Evolutionary conservation across 2,797 vertebrate genomes (phyloP).

Genomic region (Amniataba percoides): DNA sequence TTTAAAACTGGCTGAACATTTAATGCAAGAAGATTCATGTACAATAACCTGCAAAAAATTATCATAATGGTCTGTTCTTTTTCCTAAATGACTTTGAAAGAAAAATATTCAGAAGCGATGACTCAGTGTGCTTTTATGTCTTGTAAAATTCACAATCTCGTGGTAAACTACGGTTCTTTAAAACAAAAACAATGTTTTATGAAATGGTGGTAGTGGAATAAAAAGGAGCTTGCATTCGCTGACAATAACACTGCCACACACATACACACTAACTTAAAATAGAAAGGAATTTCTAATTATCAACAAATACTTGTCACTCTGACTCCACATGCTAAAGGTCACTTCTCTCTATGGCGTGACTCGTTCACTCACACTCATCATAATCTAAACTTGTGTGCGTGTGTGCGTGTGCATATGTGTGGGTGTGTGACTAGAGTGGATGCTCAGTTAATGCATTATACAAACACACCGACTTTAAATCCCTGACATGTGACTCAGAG

Average conservation of each 20-base stretch:
- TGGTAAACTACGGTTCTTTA: background rate
- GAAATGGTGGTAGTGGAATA: background rate
- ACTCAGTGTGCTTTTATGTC: background rate
- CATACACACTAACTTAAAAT: conserved; percentile 58
- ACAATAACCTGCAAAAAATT: background rate
- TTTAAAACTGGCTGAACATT: background rate
- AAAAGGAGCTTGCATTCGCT: background rate
- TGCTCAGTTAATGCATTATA: conserved; percentile 11
- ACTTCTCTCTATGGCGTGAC: conserved; percentile 42
- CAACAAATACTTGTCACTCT: conserved; percentile 69
- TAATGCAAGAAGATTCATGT: too few relatives aligned
- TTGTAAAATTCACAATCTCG: background rate
- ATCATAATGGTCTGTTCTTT: background rate
- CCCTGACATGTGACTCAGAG: conserved; percentile 27
- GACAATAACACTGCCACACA: background rate
- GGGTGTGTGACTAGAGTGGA: background rate
- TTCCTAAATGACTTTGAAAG: background rate
- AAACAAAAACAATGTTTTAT: background rate
- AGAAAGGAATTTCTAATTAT: conserved; percentile 78
- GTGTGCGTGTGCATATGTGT: background rate
- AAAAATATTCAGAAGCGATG: background rate
- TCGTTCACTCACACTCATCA: conserved; percentile 43
- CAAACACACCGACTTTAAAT: conserved; percentile 13
- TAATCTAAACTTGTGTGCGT: conserved; percentile 38
- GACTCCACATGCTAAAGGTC: conserved; percentile 58